Conservation (phyloP, 2,113 vertebrate genomes). For the Ascaphus truei region DNA sequence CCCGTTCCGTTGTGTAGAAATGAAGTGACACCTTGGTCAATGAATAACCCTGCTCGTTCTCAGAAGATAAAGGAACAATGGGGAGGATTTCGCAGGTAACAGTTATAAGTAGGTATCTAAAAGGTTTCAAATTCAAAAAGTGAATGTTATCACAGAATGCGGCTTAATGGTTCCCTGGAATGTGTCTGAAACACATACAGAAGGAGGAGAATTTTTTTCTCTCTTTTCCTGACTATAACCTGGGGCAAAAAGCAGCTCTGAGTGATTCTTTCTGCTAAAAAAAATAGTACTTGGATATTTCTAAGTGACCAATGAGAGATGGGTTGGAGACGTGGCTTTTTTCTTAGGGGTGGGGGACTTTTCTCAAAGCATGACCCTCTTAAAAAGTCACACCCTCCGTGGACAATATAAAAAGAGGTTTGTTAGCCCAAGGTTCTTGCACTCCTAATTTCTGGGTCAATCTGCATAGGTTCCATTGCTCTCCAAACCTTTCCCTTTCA, state of each 20-base stretch:
- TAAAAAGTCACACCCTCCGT: slow-evolving; percentile 24
- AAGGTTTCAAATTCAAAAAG: no score
- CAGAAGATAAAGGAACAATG: no score
- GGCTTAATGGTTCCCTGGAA: background rate
- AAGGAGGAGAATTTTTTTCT: slow-evolving; percentile 4
- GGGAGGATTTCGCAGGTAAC: no score
- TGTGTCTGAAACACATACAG: background rate
- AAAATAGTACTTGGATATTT: slow-evolving; percentile 37
- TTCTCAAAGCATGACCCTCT: background rate
- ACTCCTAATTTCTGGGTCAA: background rate
- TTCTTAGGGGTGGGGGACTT: background rate
- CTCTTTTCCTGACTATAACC: no score
- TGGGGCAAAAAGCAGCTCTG: slow-evolving; percentile 43
- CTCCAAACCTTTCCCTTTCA: background rate
- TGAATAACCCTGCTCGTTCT: no score
- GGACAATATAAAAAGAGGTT: slow-evolving; percentile 58
- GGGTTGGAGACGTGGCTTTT: slow-evolving; percentile 27
- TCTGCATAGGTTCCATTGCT: background rate
- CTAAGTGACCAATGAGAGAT: slow-evolving; percentile 47
- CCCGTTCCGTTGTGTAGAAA: no score
- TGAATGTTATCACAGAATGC: background rate
- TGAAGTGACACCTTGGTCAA: no score
- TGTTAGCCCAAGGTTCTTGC: background rate
- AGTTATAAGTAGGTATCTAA: no score
- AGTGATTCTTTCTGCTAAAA: slow-evolving; percentile 61